These are phyloP conservation scores for Kryphioiulus occultus DNA, from an alignment of 2,888 invertebrate genomes.

Conservation along the genomic window DNA sequence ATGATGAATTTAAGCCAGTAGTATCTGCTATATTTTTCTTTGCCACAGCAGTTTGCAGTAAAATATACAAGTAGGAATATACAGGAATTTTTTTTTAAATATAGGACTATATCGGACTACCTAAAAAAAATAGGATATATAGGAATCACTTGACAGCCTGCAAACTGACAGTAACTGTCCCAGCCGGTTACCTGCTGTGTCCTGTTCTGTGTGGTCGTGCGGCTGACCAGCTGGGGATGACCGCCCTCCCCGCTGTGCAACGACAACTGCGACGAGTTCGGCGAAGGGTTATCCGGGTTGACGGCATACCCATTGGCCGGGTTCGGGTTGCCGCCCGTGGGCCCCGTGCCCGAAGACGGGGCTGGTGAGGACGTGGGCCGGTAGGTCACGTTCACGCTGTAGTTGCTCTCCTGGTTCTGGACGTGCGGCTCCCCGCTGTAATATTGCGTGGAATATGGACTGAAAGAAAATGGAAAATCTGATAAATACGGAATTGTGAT, in stretches of 20 bases:
- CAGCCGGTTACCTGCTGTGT: slow-evolving; percentile 68
- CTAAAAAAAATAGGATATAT: too few species aligned
- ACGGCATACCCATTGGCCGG: slow-evolving; percentile 72
- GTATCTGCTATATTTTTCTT: too few species aligned
- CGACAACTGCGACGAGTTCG: slow-evolving; percentile 53
- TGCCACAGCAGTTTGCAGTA: too few species aligned
- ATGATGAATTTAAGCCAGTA: too few species aligned
- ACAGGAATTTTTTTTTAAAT: too few species aligned
- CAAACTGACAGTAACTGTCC: too few species aligned
- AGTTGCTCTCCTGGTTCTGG: slow-evolving; percentile 47
- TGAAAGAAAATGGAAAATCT: neutral
- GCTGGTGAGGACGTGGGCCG: slow-evolving; percentile 51
- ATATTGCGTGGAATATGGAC: slow-evolving; percentile 47
- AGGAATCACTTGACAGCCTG: too few species aligned
- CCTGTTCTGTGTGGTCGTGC: slow-evolving; percentile 73
- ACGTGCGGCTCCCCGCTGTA: slow-evolving; percentile 49
- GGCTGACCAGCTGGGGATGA: slow-evolving; percentile 65
- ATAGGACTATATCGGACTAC: too few species aligned
- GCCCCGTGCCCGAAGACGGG: slow-evolving; percentile 57
- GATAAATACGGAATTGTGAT: neutral
- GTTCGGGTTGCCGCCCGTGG: slow-evolving; percentile 59
- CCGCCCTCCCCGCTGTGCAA: slow-evolving; percentile 60
- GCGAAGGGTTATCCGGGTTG: slow-evolving; percentile 65
- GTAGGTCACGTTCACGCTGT: slow-evolving; percentile 50
- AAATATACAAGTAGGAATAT: too few species aligned